These are phyloP conservation scores for Oreochromis tanganicae DNA, from an alignment of 2,113 vertebrate species.

Conservation along the genomic window DNA sequence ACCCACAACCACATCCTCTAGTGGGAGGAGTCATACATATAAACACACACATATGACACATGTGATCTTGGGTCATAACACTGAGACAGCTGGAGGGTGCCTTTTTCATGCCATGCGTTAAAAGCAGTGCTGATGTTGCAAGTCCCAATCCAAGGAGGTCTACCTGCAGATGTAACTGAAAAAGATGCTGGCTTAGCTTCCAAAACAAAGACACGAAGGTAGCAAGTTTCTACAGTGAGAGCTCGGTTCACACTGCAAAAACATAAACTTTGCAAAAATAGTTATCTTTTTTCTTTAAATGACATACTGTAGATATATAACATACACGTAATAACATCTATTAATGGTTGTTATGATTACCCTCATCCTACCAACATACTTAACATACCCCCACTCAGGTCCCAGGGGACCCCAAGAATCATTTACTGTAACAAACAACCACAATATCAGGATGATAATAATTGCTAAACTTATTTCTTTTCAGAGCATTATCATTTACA, in stretches of 20 bases:
- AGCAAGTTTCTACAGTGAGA: not conserved
- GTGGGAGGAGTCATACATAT: not conserved
- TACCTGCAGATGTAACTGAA: not conserved
- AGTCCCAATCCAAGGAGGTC: not conserved
- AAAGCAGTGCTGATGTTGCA: not conserved
- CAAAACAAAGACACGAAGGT: not conserved
- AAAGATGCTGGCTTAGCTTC: not conserved
- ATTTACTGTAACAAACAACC: not conserved
- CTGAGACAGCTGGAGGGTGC: not conserved
- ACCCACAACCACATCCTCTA: not conserved
- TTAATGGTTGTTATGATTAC: not conserved
- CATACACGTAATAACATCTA: not conserved
- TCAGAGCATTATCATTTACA: not conserved
- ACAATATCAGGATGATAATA: not conserved
- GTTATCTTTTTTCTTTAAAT: not conserved
- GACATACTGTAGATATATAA: not conserved
- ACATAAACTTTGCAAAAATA: not conserved
- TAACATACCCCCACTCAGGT: not conserved
- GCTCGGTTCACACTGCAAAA: not conserved
- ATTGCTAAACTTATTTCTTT: not conserved
- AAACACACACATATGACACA: not conserved
- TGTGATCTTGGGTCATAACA: not conserved
- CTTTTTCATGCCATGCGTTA: not conserved
- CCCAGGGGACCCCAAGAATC: not conserved
- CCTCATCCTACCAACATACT: not conserved